Conservation (phyloP, 1,140 invertebrate genomes). For the Babylonia areolata region DNA sequence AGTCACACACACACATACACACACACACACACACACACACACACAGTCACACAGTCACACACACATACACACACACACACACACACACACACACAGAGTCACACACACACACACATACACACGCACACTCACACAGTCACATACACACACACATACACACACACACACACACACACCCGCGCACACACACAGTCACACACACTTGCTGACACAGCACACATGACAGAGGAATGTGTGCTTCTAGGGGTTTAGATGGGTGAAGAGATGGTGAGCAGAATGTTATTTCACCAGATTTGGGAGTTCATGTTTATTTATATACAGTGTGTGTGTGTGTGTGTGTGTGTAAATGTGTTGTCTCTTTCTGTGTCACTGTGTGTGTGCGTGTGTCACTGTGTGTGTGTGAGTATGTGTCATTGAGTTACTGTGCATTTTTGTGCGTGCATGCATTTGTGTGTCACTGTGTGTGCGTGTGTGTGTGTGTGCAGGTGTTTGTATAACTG, state of each 20-base stretch:
- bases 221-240: too few species aligned
- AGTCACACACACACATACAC: neutral
- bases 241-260: too few species aligned
- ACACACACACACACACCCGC: neutral
- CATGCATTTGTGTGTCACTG: neutral
- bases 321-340: too few species aligned
- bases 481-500: neutral
- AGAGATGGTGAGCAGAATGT: too few species aligned
- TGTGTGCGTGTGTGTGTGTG: neutral
- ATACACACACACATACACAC: neutral
- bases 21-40: too few species aligned
- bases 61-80: neutral
- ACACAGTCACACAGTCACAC: neutral
- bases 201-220: neutral
- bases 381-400: too few species aligned
- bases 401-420: too few species aligned
- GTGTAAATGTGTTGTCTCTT: too few species aligned
- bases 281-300: too few species aligned
- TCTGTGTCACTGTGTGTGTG: too few species aligned
- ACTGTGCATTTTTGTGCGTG: neutral
- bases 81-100: neutral
- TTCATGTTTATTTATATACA: too few species aligned
- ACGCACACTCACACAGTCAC: neutral
- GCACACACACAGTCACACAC: neutral
- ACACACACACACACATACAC: neutral